Evolutionary conservation across 2,888 invertebrate genomes (phyloP).

Genomic region (Metellina segmentata): DNA sequence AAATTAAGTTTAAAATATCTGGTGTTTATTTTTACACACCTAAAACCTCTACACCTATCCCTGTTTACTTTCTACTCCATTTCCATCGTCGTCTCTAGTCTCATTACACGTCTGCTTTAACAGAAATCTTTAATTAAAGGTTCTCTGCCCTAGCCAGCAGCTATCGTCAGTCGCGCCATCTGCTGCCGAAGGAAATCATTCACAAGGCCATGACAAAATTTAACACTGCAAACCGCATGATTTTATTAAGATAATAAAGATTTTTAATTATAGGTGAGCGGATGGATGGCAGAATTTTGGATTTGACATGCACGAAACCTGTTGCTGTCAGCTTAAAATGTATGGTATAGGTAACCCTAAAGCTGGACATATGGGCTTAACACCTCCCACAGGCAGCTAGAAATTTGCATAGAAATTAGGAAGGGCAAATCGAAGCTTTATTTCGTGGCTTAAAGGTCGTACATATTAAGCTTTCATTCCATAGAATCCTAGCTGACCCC

Average conservation of each 20-base stretch:
- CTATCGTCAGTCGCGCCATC: constrained; percentile 44
- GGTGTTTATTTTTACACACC: too few relatives aligned
- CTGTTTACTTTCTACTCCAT: not conserved
- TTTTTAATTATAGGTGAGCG: constrained; percentile 29
- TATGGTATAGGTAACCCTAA: constrained; percentile 42
- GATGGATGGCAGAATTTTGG: not conserved
- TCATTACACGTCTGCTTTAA: not conserved
- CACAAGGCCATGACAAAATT: constrained; percentile 1
- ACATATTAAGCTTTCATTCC: not conserved
- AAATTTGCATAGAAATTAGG: constrained; percentile 70
- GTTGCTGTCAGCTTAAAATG: constrained; percentile 59
- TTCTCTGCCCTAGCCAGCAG: not conserved
- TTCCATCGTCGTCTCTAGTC: not conserved
- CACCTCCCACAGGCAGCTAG: constrained; percentile 24
- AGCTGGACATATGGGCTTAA: constrained; percentile 34
- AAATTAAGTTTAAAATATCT: too few relatives aligned
- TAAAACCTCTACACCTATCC: not conserved
- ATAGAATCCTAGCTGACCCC: constrained; percentile 13
- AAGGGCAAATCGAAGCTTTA: constrained; percentile 48
- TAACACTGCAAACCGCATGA: not conserved
- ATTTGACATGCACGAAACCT: constrained; percentile 55
- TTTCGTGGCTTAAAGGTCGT: constrained; percentile 39
- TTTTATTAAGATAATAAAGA: constrained; percentile 63
- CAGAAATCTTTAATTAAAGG: constrained; percentile 39
- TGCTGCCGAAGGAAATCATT: constrained; percentile 13